Conservation (phyloP, 92 coral and sea anemone genomes). For the Pocillopora meandrina region DNA sequence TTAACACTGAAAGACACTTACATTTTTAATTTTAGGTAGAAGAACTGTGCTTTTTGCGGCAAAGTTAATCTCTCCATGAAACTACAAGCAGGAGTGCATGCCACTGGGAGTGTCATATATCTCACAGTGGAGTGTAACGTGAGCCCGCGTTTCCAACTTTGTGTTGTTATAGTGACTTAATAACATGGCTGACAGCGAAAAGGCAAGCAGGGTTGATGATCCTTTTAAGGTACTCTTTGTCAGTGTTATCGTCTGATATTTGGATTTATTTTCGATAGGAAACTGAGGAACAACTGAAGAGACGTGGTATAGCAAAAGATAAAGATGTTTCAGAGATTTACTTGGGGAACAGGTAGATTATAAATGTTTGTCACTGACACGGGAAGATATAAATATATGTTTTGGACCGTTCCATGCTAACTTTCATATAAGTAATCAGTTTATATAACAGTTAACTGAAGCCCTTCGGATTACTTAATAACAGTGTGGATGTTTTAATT, state of each 20-base stretch:
- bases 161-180: slow-evolving; percentile 62
- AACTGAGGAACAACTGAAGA: slow-evolving; percentile 73
- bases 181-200: slow-evolving; percentile 85
- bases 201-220: slow-evolving; percentile 29
- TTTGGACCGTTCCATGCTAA: neutral
- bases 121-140: neutral
- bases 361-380: neutral
- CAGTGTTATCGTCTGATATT: neutral
- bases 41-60: slow-evolving; percentile 11
- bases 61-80: slow-evolving; percentile 2
- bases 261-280: slow-evolving; percentile 46
- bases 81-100: neutral
- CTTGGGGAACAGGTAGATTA: slow-evolving; percentile 71
- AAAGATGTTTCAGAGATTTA: slow-evolving; percentile 84
- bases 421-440: neutral
- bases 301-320: slow-evolving; percentile 70
- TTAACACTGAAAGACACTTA: neutral
- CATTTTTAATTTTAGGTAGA: slow-evolving; percentile 6
- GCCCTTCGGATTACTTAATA: no score
- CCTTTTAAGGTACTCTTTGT: neutral
- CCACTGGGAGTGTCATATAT: neutral
- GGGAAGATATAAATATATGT: neutral
- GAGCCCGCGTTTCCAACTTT: slow-evolving; percentile 44
- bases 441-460: no score
- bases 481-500: no score